Evolutionary conservation across 2,113 vertebrate genomes (phyloP).

Genomic region (Callipepla californica): DNA sequence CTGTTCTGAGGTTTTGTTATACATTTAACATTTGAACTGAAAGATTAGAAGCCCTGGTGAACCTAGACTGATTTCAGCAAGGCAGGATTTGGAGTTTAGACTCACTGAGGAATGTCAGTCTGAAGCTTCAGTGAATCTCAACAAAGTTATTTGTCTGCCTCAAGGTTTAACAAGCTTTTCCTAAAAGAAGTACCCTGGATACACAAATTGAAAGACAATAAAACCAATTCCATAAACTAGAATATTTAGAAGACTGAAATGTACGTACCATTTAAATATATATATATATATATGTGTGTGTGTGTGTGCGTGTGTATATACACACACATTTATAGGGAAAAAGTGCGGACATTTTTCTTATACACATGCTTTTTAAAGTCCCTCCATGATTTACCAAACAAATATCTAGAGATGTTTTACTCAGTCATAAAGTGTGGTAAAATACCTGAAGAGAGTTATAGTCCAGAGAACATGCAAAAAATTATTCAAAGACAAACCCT

Average conservation of each 20-base stretch:
- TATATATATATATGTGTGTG: background rate
- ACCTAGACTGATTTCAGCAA: conserved; percentile 37
- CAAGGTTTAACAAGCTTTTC: background rate
- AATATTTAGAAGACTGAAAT: background rate
- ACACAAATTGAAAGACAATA: background rate
- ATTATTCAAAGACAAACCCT: background rate
- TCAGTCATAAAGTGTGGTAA: background rate
- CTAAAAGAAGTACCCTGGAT: background rate
- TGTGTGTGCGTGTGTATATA: no score
- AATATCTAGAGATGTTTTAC: background rate
- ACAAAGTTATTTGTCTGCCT: conserved; percentile 19
- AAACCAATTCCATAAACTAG: background rate
- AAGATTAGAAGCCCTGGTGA: conserved; percentile 45
- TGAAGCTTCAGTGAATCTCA: background rate
- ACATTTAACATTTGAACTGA: conserved; percentile 33
- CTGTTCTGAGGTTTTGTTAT: conserved; percentile 35
- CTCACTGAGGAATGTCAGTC: conserved; percentile 32
- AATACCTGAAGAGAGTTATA: background rate
- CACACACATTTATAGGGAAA: background rate
- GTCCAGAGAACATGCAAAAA: background rate
- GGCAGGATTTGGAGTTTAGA: conserved; percentile 47
- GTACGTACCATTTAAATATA: background rate
- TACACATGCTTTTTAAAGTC: background rate
- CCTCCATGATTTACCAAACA: background rate
- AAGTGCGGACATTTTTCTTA: background rate